These are phyloP conservation scores for Cetoscarus ocellatus DNA, from an alignment of 2,797 vertebrate species.

Conservation along the genomic window DNA sequence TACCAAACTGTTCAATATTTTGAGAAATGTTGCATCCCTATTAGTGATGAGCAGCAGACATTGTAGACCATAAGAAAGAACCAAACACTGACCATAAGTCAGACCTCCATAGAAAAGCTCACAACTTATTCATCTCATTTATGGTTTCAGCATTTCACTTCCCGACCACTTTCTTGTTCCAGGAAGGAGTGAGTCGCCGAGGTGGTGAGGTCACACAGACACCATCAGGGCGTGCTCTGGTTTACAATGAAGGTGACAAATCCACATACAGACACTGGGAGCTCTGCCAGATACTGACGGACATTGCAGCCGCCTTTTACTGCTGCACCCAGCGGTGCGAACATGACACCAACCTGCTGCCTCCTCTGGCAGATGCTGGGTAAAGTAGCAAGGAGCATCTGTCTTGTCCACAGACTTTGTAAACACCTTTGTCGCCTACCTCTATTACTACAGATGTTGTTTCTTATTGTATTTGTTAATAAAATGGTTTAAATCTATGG, in stretches of 20 bases:
- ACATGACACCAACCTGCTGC: constrained; percentile 40
- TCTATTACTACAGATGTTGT: background rate
- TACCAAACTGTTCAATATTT: no score
- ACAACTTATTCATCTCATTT: constrained; percentile 40
- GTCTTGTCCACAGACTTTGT: constrained; percentile 6
- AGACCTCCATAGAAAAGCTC: constrained; percentile 1
- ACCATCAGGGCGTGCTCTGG: constrained; percentile 43
- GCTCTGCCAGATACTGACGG: constrained; percentile 49
- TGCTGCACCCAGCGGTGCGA: constrained; percentile 40
- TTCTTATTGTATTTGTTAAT: background rate
- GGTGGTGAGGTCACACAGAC: constrained; percentile 50
- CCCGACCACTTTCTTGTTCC: constrained; percentile 36
- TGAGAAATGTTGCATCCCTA: no score
- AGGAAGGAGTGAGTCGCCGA: constrained; percentile 45
- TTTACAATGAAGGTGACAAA: constrained; percentile 68
- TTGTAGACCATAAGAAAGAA: constrained; percentile 2
- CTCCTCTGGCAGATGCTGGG: constrained; percentile 32
- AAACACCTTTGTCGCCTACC: background rate
- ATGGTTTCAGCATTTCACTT: constrained; percentile 42
- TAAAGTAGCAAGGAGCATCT: constrained; percentile 17
- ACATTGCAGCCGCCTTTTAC: constrained; percentile 38
- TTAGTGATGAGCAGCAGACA: no score
- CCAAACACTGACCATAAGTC: constrained; percentile 1
- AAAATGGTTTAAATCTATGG: constrained; percentile 27
- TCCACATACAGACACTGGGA: constrained; percentile 46